Evolutionary conservation across 2,888 invertebrate genomes (phyloP), one percentile per base, ranked within the genome.

Genomic region (Seira sanloemensis): DNA sequence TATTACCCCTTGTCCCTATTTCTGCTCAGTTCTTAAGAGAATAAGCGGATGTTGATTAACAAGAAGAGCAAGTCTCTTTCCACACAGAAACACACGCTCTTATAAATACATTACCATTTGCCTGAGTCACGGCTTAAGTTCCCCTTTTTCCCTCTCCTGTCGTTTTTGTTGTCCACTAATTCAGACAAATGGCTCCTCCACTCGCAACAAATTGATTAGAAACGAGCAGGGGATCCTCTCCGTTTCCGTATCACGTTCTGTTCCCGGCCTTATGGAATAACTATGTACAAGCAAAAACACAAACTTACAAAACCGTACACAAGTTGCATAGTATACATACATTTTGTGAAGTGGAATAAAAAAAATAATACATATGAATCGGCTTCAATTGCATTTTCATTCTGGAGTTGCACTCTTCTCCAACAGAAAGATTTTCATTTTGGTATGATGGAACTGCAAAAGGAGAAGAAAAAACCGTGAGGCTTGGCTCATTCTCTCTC

Each of bases 141-240:
- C 69, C 84, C 83, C 78, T 73, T 84, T 84, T 78, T 73, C 81
- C 73, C 68, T 78, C 76, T 62, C 78, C 85, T 88, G 88, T 81
- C 88, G 86, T 84, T 85, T 84, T 79, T 88, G 82, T 85, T 89
- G 89, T 89, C 89, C 89, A 89, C 89, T 89, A 89, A 89, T 89
- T 89, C 88, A 89, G 88, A 89, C 89, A 89, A 89, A 89, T 89
- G 89, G 89, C 88, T 88, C 89, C 89, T 87, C 86, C 86, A 81
- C 86, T 86, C 86, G 78, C 83, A 88, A 86, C 87, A 89, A 89
- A 89, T 89, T 89, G 89, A 89, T 89, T 89, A 89, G 87, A 89
- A 84, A 88, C 84, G 86, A 88, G 86, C 85, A 86, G 88, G 87
- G 88, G 85, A 86, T 81, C 80, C 78, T 7, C 58, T 58, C 24